Conservation (phyloP, 2,888 invertebrate species). For the Celastrina argiolus region DNA sequence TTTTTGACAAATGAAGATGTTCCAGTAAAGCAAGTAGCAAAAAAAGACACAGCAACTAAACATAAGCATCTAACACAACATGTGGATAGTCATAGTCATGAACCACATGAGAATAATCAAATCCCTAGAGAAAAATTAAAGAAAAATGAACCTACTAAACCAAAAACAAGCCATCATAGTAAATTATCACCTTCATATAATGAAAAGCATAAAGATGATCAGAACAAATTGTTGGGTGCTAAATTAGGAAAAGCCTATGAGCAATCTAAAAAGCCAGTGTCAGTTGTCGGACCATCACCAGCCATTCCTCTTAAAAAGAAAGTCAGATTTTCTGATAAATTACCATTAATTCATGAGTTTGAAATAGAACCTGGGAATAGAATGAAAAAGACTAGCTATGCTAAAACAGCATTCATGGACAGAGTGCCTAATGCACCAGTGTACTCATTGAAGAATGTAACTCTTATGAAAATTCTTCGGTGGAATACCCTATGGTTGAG, state of each 20-base stretch:
- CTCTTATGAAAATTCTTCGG: constrained; percentile 75
- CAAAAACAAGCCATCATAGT: background rate
- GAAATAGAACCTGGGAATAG: constrained; percentile 61
- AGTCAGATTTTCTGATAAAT: constrained; percentile 53
- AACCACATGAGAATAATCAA: background rate
- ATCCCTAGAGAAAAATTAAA: background rate
- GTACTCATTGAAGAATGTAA: constrained; percentile 62
- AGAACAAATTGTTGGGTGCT: background rate
- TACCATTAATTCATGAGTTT: constrained; percentile 49
- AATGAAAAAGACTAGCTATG: constrained; percentile 56
- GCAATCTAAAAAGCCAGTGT: constrained; percentile 42
- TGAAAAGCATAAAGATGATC: background rate
- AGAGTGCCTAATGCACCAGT: constrained; percentile 45
- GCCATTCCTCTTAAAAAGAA: constrained; percentile 49
- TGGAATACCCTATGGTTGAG: constrained; percentile 84
- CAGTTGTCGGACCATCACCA: constrained; percentile 52
- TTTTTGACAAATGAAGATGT: constrained; percentile 61
- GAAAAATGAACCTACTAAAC: background rate
- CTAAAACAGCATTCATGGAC: constrained; percentile 51
- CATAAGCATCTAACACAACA: constrained; percentile 8
- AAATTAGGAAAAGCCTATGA: constrained; percentile 36
- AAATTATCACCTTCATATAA: background rate
- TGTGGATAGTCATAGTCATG: constrained; percentile 26
- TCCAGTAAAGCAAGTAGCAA: constrained; percentile 26
- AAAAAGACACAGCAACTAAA: constrained; percentile 28